phyloP scores from a whole-genome alignment of 1,140 invertebrate genomes.

The Galleria mellonella region DNA sequence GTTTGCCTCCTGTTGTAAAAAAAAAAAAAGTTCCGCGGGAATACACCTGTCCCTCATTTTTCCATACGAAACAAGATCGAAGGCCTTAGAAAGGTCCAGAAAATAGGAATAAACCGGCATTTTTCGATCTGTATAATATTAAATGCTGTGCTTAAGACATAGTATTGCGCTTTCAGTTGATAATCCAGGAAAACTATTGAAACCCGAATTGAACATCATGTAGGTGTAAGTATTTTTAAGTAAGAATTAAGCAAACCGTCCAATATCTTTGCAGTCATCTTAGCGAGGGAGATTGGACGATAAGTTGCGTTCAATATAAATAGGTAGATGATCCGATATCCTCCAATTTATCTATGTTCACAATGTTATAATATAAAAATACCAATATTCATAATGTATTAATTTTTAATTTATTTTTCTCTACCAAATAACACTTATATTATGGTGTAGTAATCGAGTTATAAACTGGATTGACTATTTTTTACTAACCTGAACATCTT shows the following conservation, averaged over 20 bases:
- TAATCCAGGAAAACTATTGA: slow-evolving; percentile 5
- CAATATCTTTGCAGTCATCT: slow-evolving; percentile 2
- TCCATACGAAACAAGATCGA: slow-evolving; percentile 10
- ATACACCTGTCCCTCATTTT: slow-evolving; percentile 5
- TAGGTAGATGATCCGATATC: too few species aligned
- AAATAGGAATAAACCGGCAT: slow-evolving; percentile 11
- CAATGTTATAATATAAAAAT: too few species aligned
- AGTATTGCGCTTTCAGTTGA: slow-evolving; percentile 9
- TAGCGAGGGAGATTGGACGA: slow-evolving; percentile 5
- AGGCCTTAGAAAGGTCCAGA: slow-evolving; percentile 8
- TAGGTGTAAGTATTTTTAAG: neutral
- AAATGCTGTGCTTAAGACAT: slow-evolving; percentile 9
- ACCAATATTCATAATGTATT: too few species aligned
- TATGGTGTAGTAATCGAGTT: too few species aligned
- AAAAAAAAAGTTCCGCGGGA: slow-evolving; percentile 2
- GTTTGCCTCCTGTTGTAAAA: too few species aligned
- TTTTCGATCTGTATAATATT: slow-evolving; percentile 6
- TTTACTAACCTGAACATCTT: too few species aligned
- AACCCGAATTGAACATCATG: slow-evolving; percentile 8
- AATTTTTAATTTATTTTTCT: too few species aligned
- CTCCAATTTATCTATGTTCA: too few species aligned
- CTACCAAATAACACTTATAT: too few species aligned
- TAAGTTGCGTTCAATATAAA: too few species aligned
- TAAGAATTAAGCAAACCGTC: slow-evolving; percentile 5
- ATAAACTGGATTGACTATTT: too few species aligned